Base-by-base conservation (phyloP, 2,113 vertebrate genomes). In the Campylomormyrus tamandua region DNA sequence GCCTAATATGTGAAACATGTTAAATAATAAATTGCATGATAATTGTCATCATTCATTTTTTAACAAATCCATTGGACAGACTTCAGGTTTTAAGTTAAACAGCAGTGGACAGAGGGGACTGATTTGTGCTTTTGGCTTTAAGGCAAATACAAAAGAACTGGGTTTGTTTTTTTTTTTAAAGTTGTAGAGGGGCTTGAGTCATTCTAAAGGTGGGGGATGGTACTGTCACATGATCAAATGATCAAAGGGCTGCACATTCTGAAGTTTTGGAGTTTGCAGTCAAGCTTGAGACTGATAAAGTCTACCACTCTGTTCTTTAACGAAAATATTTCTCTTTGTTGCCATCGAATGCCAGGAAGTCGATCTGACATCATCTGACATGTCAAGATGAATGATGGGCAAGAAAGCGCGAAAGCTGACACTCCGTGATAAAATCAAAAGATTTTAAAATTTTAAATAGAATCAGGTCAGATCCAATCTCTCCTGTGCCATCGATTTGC, bases 321-420 rank as follows among this genome's bases (percentile, higher is more conserved):
- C 62, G 21, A 66, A 48, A 85, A 84, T 90, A 90, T 90, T 90
- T 24, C 35, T 53, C 35, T 53, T n/a, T 86, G 42, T 56, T 84
- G 50, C 83, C 80, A 83, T 46, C 42, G 53, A 27, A 48, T 90
- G 24, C 53, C n/a, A 13, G 70, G 77, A 83, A 56, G 31, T 80
- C 35, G 74, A 21, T 87, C 87, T 93, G 92, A 90, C 85, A 89
- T 77, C 58, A 83, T 89, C 90, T 19, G 90, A 70, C 86, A 74
- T 91, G 92, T 87, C 87, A 87, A 70, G 89, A 90, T 91, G 91
- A 92, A 85, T 91, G 90, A 91, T 91, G 91, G 90, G 70, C 86
- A 35, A 80, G 87, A 52, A 42, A 42, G 39, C 19, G 7, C n/a
- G 48, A 52, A 89, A 91, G 89, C 85, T 90, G 90, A 91, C 90